Conservation (phyloP, 1,140 invertebrate species). For the Diabrotica virgifera region DNA sequence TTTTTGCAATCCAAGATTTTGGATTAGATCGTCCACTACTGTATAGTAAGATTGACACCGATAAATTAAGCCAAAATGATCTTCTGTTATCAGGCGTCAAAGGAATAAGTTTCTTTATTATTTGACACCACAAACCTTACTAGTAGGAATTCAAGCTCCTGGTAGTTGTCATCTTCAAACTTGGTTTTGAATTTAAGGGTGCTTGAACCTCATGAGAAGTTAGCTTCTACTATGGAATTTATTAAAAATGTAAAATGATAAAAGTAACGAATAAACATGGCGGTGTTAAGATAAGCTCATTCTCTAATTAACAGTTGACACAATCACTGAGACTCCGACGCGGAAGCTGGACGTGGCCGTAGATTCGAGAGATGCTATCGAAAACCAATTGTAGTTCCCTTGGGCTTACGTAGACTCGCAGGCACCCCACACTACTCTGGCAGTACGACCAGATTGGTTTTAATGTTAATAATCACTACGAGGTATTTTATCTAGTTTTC, state of each 20-base stretch:
- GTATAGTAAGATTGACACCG: too few species aligned
- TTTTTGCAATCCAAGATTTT: too few species aligned
- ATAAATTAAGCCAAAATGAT: too few species aligned
- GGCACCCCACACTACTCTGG: neutral
- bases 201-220: too few species aligned
- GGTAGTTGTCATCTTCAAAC: too few species aligned
- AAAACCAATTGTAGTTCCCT: neutral
- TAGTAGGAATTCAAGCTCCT: too few species aligned
- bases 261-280: neutral
- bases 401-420: neutral
- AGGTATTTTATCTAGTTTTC: neutral
- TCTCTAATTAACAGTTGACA: constrained; percentile 2
- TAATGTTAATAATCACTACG: neutral
- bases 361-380: neutral
- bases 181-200: too few species aligned
- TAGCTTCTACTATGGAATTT: too few species aligned
- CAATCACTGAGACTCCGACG: neutral
- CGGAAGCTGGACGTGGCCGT: neutral
- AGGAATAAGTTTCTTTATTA: too few species aligned
- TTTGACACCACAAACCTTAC: too few species aligned
- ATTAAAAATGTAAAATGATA: neutral
- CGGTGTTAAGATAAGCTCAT: neutral
- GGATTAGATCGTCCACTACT: too few species aligned
- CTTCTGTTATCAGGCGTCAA: too few species aligned
- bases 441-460: neutral